Percentiles rank a stretch among this genome's conserved stretches.
Conservation (phyloP, 2,797 vertebrate genomes). For the Gallinago stenura region DNA sequence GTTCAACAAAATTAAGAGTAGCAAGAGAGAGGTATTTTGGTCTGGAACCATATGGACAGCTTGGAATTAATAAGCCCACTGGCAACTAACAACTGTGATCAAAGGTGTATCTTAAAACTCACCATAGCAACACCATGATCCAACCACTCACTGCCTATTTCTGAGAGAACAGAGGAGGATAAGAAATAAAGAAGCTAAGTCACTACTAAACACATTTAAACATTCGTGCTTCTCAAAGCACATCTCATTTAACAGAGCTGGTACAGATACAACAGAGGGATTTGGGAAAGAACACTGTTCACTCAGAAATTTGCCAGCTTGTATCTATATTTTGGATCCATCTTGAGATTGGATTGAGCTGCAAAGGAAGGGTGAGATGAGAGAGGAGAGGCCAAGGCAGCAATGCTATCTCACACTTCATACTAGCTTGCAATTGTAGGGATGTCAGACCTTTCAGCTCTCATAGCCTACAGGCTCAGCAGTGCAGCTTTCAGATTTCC, state of each 20-base stretch:
- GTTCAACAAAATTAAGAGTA: neutral
- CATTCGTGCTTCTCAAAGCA: neutral
- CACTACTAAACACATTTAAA: neutral
- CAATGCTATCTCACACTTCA: neutral
- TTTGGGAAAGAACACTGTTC: neutral
- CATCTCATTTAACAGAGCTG: neutral
- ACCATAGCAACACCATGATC: constrained; percentile 38
- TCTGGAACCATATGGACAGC: neutral
- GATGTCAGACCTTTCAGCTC: neutral
- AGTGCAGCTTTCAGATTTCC: neutral
- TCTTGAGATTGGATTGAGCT: neutral
- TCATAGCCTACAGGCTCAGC: rapidly evolving
- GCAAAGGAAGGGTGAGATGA: neutral
- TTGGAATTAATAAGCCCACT: constrained; percentile 29
- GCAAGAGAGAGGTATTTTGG: neutral
- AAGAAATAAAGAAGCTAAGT: neutral
- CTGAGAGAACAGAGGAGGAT: neutral
- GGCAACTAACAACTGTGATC: neutral
- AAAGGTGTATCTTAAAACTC: constrained; percentile 41
- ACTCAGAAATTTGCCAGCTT: neutral
- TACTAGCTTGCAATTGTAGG: neutral
- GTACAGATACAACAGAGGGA: neutral
- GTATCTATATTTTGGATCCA: neutral
- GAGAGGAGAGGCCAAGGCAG: neutral
- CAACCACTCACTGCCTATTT: neutral